phyloP scores from a whole-genome alignment of 2,113 vertebrate genomes.

The Daphoenositta chrysoptera region DNA sequence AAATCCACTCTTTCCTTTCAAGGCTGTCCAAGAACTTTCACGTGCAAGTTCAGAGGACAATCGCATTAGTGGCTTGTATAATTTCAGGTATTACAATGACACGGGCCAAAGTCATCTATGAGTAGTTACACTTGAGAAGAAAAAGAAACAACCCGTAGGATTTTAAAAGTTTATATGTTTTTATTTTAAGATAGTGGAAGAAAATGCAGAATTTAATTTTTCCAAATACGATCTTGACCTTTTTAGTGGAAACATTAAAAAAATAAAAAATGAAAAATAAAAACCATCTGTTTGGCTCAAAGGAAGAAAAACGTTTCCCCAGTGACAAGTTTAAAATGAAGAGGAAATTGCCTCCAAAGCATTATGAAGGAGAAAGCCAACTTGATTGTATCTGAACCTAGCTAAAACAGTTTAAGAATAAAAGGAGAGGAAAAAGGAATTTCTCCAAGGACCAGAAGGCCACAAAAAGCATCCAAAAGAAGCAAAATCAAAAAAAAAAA shows the following conservation, averaged over 20 bases:
- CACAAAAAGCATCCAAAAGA: background rate
- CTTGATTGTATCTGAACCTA: slow-evolving; percentile 56
- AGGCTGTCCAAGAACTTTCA: background rate
- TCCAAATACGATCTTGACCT: slow-evolving; percentile 36
- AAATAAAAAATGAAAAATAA: slow-evolving; percentile 40
- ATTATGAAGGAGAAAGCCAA: slow-evolving; percentile 40
- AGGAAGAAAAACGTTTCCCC: slow-evolving; percentile 62
- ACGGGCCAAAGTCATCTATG: background rate
- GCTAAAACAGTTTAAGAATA: slow-evolving; percentile 53
- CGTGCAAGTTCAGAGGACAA: background rate
- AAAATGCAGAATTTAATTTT: slow-evolving; percentile 32
- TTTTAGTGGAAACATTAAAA: background rate
- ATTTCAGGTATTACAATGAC: background rate
- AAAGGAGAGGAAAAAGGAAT: slow-evolving; percentile 41
- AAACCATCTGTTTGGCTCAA: slow-evolving; percentile 72
- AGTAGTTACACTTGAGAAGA: background rate
- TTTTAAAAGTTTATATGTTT: background rate
- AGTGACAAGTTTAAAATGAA: slow-evolving; percentile 69
- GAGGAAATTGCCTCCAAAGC: slow-evolving; percentile 68
- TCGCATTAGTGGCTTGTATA: background rate
- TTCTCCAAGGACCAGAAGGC: background rate
- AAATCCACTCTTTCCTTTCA: background rate
- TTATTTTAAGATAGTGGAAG: slow-evolving; percentile 38
- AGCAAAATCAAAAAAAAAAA: background rate
- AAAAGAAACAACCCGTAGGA: background rate